Evolutionary conservation across 2,888 invertebrate genomes (phyloP), one percentile per base, ranked within the genome.

Genomic region (Aphrophora alni): DNA sequence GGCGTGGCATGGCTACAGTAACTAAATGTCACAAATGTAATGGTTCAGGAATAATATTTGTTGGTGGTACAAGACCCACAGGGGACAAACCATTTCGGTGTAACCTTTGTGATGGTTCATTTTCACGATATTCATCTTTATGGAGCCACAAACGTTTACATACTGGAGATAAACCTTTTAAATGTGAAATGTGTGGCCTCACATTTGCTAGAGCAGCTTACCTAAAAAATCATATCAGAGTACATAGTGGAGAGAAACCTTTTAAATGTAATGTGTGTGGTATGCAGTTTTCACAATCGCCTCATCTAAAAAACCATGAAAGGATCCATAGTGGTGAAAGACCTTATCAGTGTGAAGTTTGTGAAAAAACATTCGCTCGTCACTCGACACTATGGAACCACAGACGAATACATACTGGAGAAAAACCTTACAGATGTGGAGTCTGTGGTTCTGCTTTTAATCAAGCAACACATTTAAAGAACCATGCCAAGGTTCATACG

Each of bases 121-220:
- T 87, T 83, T 86, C 86, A 17, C 82, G 86, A 68, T 96, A 96
- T 88, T 95, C 95, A 59, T 95, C 95, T 78, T 89, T 96, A 80
- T 96, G 96, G 96, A 95, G 95, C 14, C 96, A 96, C 88, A 96
- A 96, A 89, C 93, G 96, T 86, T 90, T 96, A 84, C 96, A 96
- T 88, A 94, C 95, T 17, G 95, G 92, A 70, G 92, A 92, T 85
- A 96, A 96, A 88, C 96, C 96, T 87, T 96, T 95, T 88, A 96
- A 96, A 89, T 96, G 96, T 88, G 94, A 94, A 84, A 95, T 95
- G 82, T 96, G 96, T 88, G 95, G 96, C 21, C 90, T 96, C 87
- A 95, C 95, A 51, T 96, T 96, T 88, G 96, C 96, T 80, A 96
- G 96, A 88, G 95, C 95, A 80, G 96, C 96, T n/a, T 96, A 96